Evolutionary conservation across 2,113 vertebrate species (phyloP).

Genomic region (Bolborhynchus lineola): DNA sequence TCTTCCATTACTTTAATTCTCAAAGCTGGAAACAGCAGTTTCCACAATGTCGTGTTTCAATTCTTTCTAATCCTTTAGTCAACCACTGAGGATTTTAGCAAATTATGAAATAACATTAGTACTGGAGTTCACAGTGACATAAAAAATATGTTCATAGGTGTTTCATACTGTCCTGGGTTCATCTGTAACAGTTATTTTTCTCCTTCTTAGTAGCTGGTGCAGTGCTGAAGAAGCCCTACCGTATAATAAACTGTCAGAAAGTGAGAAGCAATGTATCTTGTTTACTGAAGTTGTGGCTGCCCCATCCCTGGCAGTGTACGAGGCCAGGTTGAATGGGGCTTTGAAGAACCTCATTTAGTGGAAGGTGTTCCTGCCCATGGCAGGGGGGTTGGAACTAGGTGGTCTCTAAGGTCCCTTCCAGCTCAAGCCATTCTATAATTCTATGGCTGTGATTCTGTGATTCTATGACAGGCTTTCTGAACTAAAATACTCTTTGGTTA

Average conservation of each 20-base stretch:
- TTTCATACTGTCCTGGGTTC: neutral
- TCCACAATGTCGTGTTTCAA: neutral
- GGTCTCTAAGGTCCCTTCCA: neutral
- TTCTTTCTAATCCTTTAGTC: neutral
- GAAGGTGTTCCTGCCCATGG: neutral
- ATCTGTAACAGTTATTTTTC: neutral
- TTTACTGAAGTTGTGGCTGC: neutral
- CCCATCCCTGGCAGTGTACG: neutral
- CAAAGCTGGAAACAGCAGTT: neutral
- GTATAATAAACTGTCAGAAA: neutral
- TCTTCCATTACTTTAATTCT: neutral
- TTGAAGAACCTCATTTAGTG: neutral
- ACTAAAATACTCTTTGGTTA: neutral
- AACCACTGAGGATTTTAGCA: neutral
- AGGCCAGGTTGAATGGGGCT: neutral
- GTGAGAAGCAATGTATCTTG: neutral
- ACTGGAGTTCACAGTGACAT: neutral
- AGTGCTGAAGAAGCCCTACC: neutral
- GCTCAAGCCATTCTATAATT: neutral
- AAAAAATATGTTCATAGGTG: neutral
- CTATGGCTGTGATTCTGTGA: neutral
- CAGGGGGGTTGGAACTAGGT: neutral
- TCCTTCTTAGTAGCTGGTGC: neutral
- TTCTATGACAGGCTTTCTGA: neutral
- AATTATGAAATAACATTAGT: neutral